Conservation (phyloP, 2,888 invertebrate genomes). For the Artemia sinica region DNA sequence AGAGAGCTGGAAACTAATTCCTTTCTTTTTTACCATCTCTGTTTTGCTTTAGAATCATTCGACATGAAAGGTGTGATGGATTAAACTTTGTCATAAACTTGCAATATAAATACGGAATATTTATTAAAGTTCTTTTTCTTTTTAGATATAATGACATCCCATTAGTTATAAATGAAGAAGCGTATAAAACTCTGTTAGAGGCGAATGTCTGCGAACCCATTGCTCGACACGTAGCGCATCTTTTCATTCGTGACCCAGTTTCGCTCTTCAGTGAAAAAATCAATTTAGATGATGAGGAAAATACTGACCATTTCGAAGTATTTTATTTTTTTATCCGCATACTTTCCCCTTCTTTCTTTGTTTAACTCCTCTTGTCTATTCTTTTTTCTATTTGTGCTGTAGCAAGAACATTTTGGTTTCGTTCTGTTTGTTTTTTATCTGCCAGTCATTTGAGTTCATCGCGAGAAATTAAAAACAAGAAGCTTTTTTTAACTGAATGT, state of each 20-base stretch:
- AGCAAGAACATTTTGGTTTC: too few species aligned
- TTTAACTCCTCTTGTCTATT: conserved; percentile 16
- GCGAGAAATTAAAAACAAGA: too few species aligned
- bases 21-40: conserved; percentile 13
- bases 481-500: too few species aligned
- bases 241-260: conserved; percentile 92
- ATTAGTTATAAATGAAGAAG: conserved; percentile 61
- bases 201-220: conserved; percentile 82
- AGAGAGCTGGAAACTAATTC: too few species aligned
- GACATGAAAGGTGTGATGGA: neutral
- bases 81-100: neutral
- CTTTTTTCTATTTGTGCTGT: neutral
- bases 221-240: conserved; percentile 88
- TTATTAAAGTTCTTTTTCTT: conserved; percentile 17
- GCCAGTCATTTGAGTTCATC: too few species aligned
- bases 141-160: conserved; percentile 78
- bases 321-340: neutral
- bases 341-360: conserved; percentile 12
- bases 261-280: conserved; percentile 88
- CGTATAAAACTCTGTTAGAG: conserved; percentile 61
- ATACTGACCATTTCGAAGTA: conserved; percentile 96
- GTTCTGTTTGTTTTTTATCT: too few species aligned
- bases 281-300: conserved; percentile 74
- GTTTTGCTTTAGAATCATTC: conserved; percentile 24
- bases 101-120: conserved; percentile 14